A percentile compares a stretch with the other conserved stretches of the same genome.
These are phyloP conservation scores for Helogale parvula DNA, from an alignment of 2,113 vertebrate species.

Conservation along the genomic window DNA sequence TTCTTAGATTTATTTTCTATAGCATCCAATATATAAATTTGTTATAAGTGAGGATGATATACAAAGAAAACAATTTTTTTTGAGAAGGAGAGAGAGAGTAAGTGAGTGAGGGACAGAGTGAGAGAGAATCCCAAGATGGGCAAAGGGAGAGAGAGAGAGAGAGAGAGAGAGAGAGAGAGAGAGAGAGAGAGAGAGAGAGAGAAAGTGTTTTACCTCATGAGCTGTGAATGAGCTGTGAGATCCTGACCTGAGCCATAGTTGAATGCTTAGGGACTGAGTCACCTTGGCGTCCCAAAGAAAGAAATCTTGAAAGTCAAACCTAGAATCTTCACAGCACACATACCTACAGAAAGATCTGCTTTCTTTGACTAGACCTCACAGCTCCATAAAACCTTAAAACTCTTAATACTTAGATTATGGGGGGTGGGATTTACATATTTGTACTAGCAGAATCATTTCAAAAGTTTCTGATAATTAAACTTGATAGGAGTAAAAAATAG, in stretches of 20 bases:
- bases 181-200: too few species aligned
- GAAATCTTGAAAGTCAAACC: background rate
- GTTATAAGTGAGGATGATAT: background rate
- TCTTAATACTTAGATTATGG: background rate
- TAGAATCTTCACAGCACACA: background rate
- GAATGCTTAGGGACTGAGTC: too few species aligned
- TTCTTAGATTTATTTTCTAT: background rate
- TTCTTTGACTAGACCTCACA: background rate
- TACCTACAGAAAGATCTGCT: background rate
- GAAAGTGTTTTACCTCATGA: too few species aligned
- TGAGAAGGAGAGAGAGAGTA: too few species aligned
- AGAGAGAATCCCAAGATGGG: too few species aligned
- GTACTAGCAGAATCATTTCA: background rate
- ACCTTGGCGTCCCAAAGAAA: too few species aligned
- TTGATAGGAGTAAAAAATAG: background rate
- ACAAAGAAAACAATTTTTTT: too few species aligned
- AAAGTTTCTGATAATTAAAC: background rate
- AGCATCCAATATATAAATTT: background rate
- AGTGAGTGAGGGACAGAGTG: too few species aligned
- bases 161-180: too few species aligned
- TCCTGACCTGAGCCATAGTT: too few species aligned
- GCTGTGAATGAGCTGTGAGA: too few species aligned
- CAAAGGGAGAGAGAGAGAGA: too few species aligned
- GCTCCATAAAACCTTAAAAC: background rate
- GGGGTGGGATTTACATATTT: background rate